Conservation (phyloP, 2,888 invertebrate species). For the Prostheceraeus crozeri region DNA sequence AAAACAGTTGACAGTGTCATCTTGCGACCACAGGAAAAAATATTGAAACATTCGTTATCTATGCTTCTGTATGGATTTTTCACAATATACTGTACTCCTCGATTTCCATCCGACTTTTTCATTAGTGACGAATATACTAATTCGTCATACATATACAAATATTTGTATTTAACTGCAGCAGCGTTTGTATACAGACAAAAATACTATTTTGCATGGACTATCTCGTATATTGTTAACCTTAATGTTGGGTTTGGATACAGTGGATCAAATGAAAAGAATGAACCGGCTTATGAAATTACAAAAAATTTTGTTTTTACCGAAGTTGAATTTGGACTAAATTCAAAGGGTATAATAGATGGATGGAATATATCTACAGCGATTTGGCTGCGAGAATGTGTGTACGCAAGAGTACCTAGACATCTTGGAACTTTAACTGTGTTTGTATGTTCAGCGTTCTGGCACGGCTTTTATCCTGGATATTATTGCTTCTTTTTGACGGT, state of each 20-base stretch:
- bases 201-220: too few species aligned
- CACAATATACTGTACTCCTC: too few species aligned
- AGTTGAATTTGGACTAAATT: conserved; percentile 43
- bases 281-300: conserved; percentile 78
- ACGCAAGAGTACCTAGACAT: conserved; percentile 70
- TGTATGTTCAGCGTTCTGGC: conserved; percentile 73
- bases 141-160: too few species aligned
- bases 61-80: too few species aligned
- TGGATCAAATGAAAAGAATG: conserved; percentile 66
- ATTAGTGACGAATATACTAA: too few species aligned
- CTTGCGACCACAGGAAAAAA: too few species aligned
- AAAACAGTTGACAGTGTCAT: too few species aligned
- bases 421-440: conserved; percentile 59
- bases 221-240: too few species aligned
- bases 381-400: conserved; percentile 84
- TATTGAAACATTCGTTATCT: too few species aligned
- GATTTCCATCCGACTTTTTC: too few species aligned
- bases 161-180: too few species aligned
- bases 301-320: conserved; percentile 69
- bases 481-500: conserved; percentile 82
- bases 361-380: conserved; percentile 92
- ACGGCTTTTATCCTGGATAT: conserved; percentile 66
- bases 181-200: too few species aligned
- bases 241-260: conserved; percentile 82
- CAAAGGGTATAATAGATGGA: conserved; percentile 74